Evolutionary conservation across 2,888 invertebrate species (phyloP).

Genomic region (Aphidoletes aphidimyza): DNA sequence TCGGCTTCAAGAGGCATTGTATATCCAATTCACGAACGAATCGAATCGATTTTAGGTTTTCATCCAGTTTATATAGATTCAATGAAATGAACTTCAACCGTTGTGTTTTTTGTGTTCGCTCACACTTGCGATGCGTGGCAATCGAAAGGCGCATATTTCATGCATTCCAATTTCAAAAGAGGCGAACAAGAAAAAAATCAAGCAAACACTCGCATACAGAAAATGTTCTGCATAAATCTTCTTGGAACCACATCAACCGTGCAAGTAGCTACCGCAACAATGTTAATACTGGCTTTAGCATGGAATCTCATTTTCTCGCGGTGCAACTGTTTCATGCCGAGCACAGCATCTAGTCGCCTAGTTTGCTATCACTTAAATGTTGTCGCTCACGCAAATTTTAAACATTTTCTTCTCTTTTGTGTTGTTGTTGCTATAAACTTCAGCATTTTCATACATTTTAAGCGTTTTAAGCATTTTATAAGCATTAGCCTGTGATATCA

Average conservation of each 20-base stretch:
- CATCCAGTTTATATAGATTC: conserved; percentile 37
- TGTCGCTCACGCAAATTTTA: conserved; percentile 29
- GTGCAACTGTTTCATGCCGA: not conserved
- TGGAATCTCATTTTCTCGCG: not conserved
- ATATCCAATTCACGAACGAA: not conserved
- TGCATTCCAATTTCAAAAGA: not conserved
- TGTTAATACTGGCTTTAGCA: not conserved
- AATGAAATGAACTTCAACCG: not conserved
- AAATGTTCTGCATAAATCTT: not conserved
- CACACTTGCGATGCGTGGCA: too few species aligned
- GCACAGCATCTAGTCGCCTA: not conserved
- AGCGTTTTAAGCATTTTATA: not conserved
- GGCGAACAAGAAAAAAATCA: not conserved
- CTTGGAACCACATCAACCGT: conserved; percentile 9
- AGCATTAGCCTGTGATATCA: not conserved
- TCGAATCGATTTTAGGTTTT: conserved; percentile 33
- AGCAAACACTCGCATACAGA: too few species aligned
- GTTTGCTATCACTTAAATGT: not conserved
- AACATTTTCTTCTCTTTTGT: too few species aligned
- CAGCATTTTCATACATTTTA: not conserved
- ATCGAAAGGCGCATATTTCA: conserved; percentile 12
- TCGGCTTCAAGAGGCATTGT: not conserved
- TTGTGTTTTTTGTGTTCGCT: not conserved
- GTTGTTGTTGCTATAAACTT: too few species aligned
- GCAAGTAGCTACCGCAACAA: conserved; percentile 44